phyloP scores from a whole-genome alignment of 92 coral and sea anemone species.

The Paramuricea clavata region DNA sequence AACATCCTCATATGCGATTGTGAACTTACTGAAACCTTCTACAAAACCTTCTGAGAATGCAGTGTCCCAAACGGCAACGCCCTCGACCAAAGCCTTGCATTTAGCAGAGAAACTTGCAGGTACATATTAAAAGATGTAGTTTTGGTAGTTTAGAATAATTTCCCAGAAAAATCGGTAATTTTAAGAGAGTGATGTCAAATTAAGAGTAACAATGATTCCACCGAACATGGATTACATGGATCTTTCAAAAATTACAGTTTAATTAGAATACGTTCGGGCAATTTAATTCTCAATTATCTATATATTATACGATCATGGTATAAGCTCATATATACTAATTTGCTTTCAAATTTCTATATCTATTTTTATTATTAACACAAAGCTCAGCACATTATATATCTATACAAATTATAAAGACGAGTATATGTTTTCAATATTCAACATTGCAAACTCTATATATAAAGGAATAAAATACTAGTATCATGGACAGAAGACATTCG shows the following conservation, averaged over 20 bases:
- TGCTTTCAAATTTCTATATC: no score
- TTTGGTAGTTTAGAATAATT: not conserved
- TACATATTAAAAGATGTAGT: not conserved
- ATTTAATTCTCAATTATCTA: not conserved
- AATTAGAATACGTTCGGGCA: no score
- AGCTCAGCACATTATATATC: no score
- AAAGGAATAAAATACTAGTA: no score
- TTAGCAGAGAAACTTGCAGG: constrained; percentile 47
- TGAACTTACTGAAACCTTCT: constrained; percentile 47
- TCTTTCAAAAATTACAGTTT: not conserved
- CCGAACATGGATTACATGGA: not conserved
- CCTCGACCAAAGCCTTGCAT: constrained; percentile 10
- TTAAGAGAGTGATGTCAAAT: no score
- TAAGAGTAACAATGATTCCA: not conserved
- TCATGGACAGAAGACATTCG: no score
- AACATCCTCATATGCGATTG: constrained; percentile 25
- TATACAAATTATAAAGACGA: no score
- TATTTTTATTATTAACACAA: no score
- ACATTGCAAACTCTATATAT: no score
- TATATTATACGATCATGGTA: not conserved
- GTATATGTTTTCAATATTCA: no score
- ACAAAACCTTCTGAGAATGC: not conserved
- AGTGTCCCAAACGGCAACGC: not conserved
- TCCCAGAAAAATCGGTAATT: not conserved
- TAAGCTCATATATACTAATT: no score